These are phyloP conservation scores for Drosophila pruinosa DNA, from an alignment of 1,140 invertebrate genomes.

Conservation along the genomic window DNA sequence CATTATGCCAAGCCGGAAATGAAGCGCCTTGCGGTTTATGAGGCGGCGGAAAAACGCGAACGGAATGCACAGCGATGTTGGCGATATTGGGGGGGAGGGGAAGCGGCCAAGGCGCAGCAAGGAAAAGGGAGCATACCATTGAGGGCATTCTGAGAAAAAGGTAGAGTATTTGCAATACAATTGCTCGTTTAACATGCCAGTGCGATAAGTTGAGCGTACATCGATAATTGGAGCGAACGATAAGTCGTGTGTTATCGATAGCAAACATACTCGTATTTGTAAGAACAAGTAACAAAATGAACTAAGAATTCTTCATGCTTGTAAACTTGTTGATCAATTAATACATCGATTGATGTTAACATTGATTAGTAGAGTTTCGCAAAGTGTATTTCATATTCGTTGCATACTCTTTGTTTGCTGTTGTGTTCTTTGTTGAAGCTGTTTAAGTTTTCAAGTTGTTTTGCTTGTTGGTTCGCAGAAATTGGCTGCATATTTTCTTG, in stretches of 20 bases:
- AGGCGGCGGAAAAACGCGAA: conserved; percentile 28
- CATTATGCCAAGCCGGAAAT: conserved; percentile 75
- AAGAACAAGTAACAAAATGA: no score
- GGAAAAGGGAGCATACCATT: background rate
- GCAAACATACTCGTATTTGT: no score
- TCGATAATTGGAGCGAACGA: background rate
- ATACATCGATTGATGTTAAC: background rate
- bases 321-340: background rate
- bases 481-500: conserved; percentile 43
- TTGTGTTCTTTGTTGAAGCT: background rate
- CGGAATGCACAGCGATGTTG: conserved; percentile 3
- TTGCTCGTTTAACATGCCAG: conserved; percentile 26
- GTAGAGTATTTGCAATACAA: conserved; percentile 45
- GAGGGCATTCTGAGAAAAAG: conserved; percentile 8
- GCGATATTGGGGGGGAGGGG: no score
- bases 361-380: background rate
- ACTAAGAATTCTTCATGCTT: no score
- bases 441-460: conserved; percentile 37
- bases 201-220: conserved; percentile 1
- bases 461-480: conserved; percentile 38
- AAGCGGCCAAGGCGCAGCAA: background rate
- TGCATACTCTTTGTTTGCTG: background rate
- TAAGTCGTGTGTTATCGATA: background rate
- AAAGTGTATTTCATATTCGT: conserved; percentile 25
- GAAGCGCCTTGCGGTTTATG: conserved; percentile 62